These are phyloP conservation scores for Lepidocolaptes lacrymiger DNA, from an alignment of 2,797 vertebrate species.

Conservation along the genomic window DNA sequence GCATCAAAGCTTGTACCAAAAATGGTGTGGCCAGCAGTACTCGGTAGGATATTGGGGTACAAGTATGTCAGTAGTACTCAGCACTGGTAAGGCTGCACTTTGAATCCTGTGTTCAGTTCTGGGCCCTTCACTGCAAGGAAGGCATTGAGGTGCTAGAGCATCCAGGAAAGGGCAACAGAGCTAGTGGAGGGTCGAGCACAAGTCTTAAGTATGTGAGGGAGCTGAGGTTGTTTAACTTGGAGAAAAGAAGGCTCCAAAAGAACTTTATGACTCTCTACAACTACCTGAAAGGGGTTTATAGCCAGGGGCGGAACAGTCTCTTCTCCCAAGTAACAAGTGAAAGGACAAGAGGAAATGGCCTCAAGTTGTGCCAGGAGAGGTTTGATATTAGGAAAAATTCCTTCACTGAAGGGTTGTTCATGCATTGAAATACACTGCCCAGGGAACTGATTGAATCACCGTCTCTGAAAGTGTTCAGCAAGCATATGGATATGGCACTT, in stretches of 20 bases:
- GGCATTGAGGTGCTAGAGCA: neutral
- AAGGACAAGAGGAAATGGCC: neutral
- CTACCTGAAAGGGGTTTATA: neutral
- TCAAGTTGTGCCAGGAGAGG: neutral
- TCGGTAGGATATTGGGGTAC: neutral
- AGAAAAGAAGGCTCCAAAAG: neutral
- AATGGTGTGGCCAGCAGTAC: neutral
- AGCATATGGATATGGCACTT: neutral
- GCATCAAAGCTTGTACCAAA: neutral
- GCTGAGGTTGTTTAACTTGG: neutral
- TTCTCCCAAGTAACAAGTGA: neutral
- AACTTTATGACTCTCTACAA: neutral
- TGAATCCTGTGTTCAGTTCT: neutral
- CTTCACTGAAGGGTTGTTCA: neutral
- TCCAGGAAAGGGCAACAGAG: neutral
- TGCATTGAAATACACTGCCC: neutral
- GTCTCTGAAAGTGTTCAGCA: neutral
- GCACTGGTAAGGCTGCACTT: neutral
- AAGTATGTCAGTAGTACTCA: neutral
- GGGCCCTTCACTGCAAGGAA: neutral
- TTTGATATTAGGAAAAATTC: neutral
- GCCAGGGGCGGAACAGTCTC: accelerated
- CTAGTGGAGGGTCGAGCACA: neutral
- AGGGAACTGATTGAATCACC: neutral
- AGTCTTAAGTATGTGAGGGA: neutral